Base-by-base conservation (phyloP, 1,140 invertebrate genomes). In the Drosophila pseudoananassae region DNA sequence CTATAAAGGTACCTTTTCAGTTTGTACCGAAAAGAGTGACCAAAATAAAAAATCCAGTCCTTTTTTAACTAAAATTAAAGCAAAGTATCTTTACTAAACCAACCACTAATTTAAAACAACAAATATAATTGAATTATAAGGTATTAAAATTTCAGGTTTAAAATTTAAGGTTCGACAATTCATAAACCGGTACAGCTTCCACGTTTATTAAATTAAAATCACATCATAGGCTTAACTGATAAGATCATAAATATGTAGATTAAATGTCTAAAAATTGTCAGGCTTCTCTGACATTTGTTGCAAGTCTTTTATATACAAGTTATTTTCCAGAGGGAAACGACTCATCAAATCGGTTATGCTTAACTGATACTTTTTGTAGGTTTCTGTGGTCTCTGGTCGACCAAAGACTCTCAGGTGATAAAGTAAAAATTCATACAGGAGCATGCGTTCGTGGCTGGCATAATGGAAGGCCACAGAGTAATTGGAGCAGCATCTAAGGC, bases 391-490 rank as follows among this genome's bases (percentile, higher is more conserved):
- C 20, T 17, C 31, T 5, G 6, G 23, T 10, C 31, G 49, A 6
- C 63, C 59, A 31, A 71, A 72, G 0, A 87, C 52, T 7, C 60
- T 51, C 0, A 87, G 58, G 17, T 60, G 14, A 54, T 87, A 87
- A 0, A 87, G 50, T n/a, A 87, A 8, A 82, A 87, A 87, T 33
- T 87, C 82, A 68, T 77, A 87, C 1, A 87, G 51, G 20, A 81
- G 70, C 82, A 87, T 87, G 2, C 68, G 78, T 4, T 81, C 78
- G 27, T 75, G 78, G 0, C 46, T 78, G 3, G 78, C 70, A 43
- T 87, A 87, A 50, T 87, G 82, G 47, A 87, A 87, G 0, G 82
- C 81, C 14, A 81, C 73, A 0, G 82, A 85, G 36, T 81, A 78
- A 12, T 87, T 81, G 14, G 82, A 87, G 6, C 81, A 87, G 57